A percentile compares a stretch with the other conserved stretches of the same genome.
Evolutionary conservation across 2,888 invertebrate genomes (phyloP).

Genomic region (Hirtodrosophila duncani): DNA sequence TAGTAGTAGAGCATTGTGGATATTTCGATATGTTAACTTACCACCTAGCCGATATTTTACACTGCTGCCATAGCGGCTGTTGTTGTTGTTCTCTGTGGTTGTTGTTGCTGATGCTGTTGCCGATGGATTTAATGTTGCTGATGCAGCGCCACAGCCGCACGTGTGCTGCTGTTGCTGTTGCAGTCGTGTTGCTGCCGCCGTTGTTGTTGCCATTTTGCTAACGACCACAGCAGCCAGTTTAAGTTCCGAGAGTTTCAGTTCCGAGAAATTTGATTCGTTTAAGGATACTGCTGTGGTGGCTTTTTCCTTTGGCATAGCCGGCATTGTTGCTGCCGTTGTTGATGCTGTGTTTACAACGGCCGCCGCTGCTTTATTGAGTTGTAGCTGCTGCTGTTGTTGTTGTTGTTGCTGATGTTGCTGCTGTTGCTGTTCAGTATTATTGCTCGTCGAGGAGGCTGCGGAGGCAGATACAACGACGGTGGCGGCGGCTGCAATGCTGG

Average conservation of each 20-base stretch:
- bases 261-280: constrained; percentile 73
- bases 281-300: constrained; percentile 75
- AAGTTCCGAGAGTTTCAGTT: constrained; percentile 73
- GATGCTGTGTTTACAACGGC: constrained; percentile 36
- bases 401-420: constrained; percentile 14
- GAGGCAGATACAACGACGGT: constrained; percentile 45
- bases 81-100: constrained; percentile 50
- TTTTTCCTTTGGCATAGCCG: constrained; percentile 79
- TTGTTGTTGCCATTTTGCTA: constrained; percentile 54
- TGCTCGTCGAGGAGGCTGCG: constrained; percentile 57
- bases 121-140: constrained; percentile 21
- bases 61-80: constrained; percentile 42
- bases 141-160: constrained; percentile 40
- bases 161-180: constrained; percentile 38
- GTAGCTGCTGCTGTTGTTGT: constrained; percentile 54
- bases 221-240: constrained; percentile 53
- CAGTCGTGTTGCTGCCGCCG: constrained; percentile 38
- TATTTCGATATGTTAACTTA: constrained; percentile 28
- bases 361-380: constrained; percentile 22
- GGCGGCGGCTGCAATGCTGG: constrained; percentile 41
- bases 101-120: constrained; percentile 14
- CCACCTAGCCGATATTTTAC: constrained; percentile 67
- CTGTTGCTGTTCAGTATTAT: constrained; percentile 46
- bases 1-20: not conserved
- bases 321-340: constrained; percentile 70